Evolutionary conservation across 2,113 vertebrate species (phyloP).

Genomic region (Callopanchax toddi): DNA sequence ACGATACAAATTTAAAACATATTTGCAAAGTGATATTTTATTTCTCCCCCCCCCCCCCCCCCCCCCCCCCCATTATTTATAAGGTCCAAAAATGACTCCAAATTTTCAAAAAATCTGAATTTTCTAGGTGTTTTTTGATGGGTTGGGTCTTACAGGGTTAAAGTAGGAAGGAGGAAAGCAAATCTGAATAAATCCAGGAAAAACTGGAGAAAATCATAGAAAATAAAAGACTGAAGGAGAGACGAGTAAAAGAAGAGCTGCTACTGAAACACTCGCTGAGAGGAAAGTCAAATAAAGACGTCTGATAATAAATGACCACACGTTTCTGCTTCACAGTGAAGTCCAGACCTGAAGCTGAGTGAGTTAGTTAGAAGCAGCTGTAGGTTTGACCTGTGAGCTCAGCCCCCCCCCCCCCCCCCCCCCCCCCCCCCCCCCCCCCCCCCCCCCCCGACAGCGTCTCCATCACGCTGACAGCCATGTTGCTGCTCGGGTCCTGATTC

Average conservation of each 20-base stretch:
- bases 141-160: no score
- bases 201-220: fast-evolving
- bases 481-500: constrained; percentile 39
- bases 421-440: no score
- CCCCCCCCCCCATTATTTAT: no score
- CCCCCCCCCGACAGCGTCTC: no score
- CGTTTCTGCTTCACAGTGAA: constrained; percentile 19
- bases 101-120: no score
- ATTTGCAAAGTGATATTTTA: no score
- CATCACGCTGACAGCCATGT: constrained; percentile 55
- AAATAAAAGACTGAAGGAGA: background rate
- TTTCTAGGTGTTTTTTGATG: no score
- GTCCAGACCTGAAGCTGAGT: constrained; percentile 19
- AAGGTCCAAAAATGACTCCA: no score
- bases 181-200: background rate
- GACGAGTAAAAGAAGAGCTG: background rate
- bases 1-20: no score
- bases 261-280: constrained; percentile 11
- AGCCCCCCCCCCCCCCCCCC: background rate
- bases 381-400: constrained; percentile 19
- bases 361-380: constrained; percentile 69
- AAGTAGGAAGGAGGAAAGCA: background rate
- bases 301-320: constrained; percentile 12
- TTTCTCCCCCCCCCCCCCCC: no score
- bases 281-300: constrained; percentile 4